Evolutionary conservation across 2,113 vertebrate genomes (phyloP), one percentile per base, ranked within the genome.

Genomic region (Asarcornis scutulata): DNA sequence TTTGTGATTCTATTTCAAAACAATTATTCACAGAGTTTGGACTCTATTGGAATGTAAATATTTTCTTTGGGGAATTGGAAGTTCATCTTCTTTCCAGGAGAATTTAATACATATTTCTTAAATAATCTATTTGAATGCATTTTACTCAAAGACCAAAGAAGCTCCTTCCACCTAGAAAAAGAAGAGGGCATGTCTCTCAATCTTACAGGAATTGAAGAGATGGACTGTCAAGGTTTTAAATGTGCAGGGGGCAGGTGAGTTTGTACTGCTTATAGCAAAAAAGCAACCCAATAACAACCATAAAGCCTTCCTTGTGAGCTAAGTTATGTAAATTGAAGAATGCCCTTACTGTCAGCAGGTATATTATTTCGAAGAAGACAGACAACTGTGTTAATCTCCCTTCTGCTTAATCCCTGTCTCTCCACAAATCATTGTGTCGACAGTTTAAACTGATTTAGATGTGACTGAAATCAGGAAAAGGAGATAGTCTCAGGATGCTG

Each of bases 381-480:
- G 97, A 97, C 97, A 97, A 97, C 95, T 97, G 97, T 97, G 97
- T 97, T 98, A 98, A 98, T 98, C 97, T 97, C 95, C 93, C 74
- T 97, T 92, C 94, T 96, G 88, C 96, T 97, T 98, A 98, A 98
- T 97, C 96, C 97, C 94, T 95, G 79, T 96, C 95, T 97, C 95
- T 97, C 92, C 93, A 96, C 97, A 97, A 97, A 97, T 97, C 96
- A 97, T 97, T 96, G 55, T 93, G 97, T 97, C 66, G 58, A 95
- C 97, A 97, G 96, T 97, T 97, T 98, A 97, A 98, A 97, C 97
- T 97, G 96, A 97, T 98, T 98, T 98, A 96, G 97, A 97, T 89
- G 97, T 97, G 97, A 98, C 97, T 98, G 93, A 97, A 98, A 98
- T 98, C 97, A 96, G 92, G 96, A 97, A 96, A 94, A 97, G 87